Conservation (phyloP, 1,140 invertebrate genomes). For the Sarcophaga bullata region DNA sequence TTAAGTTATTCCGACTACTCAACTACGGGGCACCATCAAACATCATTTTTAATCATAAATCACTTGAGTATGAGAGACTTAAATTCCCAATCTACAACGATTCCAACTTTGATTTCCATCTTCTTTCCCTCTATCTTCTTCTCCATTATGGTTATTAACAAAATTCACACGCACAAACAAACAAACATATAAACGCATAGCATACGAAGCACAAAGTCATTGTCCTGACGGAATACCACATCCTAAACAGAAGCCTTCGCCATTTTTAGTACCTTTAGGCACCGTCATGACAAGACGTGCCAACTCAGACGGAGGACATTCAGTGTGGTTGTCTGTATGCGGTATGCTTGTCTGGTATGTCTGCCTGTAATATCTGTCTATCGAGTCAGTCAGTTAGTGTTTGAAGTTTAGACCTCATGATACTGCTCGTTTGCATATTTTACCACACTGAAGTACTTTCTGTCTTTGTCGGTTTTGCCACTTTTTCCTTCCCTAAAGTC, state of each 20-base stretch:
- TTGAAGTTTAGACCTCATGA: constrained; percentile 19
- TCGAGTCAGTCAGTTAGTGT: neutral
- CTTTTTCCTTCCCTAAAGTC: constrained; percentile 8
- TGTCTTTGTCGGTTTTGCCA: constrained; percentile 34
- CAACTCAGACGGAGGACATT: no score
- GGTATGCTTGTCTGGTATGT: neutral
- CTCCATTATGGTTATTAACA: no score
- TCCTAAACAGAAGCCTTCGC: neutral
- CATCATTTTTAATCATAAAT: neutral
- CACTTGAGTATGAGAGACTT: neutral
- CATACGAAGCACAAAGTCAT: no score
- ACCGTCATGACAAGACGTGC: no score
- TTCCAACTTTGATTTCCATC: neutral
- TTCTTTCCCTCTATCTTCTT: no score
- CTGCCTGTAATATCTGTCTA: neutral
- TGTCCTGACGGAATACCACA: neutral
- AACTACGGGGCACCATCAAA: no score
- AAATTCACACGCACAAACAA: no score
- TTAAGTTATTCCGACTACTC: no score
- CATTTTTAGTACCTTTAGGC: neutral
- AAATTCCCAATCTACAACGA: neutral
- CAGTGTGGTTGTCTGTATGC: no score
- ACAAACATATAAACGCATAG: no score
- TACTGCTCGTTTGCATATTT: neutral
- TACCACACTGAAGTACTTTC: constrained; percentile 29